Conservation (phyloP, 2,888 invertebrate genomes). For the Scaptomyza cyrtandrae region DNA sequence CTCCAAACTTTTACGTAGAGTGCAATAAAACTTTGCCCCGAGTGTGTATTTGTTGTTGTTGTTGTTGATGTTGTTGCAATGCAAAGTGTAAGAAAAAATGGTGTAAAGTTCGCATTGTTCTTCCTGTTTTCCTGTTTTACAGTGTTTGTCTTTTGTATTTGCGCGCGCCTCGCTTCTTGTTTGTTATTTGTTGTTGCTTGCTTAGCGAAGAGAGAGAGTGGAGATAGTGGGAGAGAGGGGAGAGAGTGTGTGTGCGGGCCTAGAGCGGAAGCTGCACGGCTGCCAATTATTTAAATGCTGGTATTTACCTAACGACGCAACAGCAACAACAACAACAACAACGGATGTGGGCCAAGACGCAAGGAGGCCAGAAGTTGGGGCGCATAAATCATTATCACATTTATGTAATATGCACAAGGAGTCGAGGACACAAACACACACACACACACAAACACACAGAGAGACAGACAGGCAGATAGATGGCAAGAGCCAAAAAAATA, state of each 20-base stretch:
- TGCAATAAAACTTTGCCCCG: constrained; percentile 53
- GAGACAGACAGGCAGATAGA: constrained; percentile 19
- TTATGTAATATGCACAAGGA: constrained; percentile 71
- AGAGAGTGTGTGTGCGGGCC: constrained; percentile 18
- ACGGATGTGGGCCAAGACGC: constrained; percentile 72
- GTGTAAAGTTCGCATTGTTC: constrained; percentile 63
- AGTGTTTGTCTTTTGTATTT: constrained; percentile 72
- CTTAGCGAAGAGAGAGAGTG: constrained; percentile 27
- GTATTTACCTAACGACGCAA: constrained; percentile 71
- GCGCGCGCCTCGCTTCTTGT: constrained; percentile 52
- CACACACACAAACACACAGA: constrained; percentile 13
- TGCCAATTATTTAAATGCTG: constrained; percentile 78
- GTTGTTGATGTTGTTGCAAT: constrained; percentile 33
- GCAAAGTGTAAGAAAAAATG: constrained; percentile 63
- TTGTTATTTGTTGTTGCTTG: constrained; percentile 50
- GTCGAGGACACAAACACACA: constrained; percentile 17
- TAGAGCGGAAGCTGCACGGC: constrained; percentile 70
- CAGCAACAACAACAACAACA: constrained; percentile 16
- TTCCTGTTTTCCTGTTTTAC: constrained; percentile 47
- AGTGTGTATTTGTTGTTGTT: constrained; percentile 1
- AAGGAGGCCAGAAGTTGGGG: constrained; percentile 17
- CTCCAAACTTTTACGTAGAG: constrained; percentile 33
- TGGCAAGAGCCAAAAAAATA: constrained; percentile 25
- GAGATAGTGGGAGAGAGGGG: not conserved
- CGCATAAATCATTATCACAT: constrained; percentile 78